Evolutionary conservation across 2,113 vertebrate species (phyloP), one percentile per base, ranked within the genome.

Genomic region (Mixornis gularis): DNA sequence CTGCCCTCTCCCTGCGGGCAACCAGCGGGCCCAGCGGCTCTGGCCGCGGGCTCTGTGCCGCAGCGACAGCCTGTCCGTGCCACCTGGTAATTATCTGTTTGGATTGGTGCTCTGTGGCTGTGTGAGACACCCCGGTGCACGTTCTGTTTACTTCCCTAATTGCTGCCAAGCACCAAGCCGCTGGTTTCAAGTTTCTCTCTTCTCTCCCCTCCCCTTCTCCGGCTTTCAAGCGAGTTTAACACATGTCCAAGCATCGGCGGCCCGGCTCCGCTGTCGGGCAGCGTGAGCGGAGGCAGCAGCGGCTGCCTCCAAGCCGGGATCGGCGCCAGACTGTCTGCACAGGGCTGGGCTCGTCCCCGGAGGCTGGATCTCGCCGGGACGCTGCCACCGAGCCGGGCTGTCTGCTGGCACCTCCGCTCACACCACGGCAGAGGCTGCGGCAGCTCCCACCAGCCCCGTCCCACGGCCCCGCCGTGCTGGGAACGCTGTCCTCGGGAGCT

Each of bases 291-390:
- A 87, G 70, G 91, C 93, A 92, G 93, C 59, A 29, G 59, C 72
- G 59, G 63, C 90, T 78, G 82, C 29, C 36, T 46, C 43, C 4
- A 9, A 77, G 68, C 4, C 2, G 70, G 78, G 66, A 93, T 41
- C 0, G 87, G 80, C 70, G 70, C 81, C 93, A 93, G 84, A 11
- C 84, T 92, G 95, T 94, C 94, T 95, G 93, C 91, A 34, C 36
- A 34, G 86, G 73, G 84, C 64, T 2, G 12, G 55, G 48, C 43
- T 63, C 2, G 0, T 86, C 91, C 93, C 86, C 8, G 1, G 83
- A 20, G 93, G 36, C 62, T 5, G 7, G 6, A 36, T 27, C 69
- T 34, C 3, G 36, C 52, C 46, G 3, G 3, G 85, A 48, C 2
- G 2, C 41, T 89, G 93, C 78, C 81, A 63, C 65, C 4, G 2